Evolutionary conservation across 2,888 invertebrate species (phyloP).

Genomic region (Eulithis prunata): DNA sequence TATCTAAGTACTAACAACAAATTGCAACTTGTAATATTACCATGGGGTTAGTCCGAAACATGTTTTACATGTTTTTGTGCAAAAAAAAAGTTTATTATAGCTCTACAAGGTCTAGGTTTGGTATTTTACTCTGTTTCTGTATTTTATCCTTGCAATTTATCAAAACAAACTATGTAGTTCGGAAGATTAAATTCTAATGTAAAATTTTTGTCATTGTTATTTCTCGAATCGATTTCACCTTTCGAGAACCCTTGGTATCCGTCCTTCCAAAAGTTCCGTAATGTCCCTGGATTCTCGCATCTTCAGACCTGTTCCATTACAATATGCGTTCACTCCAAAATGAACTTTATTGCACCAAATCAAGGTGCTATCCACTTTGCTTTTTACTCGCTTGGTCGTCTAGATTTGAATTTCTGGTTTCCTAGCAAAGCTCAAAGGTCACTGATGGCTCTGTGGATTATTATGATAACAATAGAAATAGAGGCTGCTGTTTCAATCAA

Average conservation of each 20-base stretch:
- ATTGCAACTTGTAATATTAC: too few relatives aligned
- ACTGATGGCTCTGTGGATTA: neutral
- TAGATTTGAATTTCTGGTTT: neutral
- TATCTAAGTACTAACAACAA: too few relatives aligned
- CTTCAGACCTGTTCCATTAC: conserved; percentile 43
- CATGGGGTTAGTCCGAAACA: too few relatives aligned
- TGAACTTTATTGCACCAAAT: neutral
- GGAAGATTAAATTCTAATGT: neutral
- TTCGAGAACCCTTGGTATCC: conserved; percentile 52
- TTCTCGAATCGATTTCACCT: conserved; percentile 17
- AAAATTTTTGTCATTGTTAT: conserved; percentile 10
- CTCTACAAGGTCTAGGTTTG: too few relatives aligned
- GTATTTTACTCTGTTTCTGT: too few relatives aligned
- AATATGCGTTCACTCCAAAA: neutral
- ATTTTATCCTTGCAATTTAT: too few relatives aligned
- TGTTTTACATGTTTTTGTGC: too few relatives aligned
- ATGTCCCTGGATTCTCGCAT: conserved; percentile 61
- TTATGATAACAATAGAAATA: neutral
- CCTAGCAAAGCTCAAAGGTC: neutral
- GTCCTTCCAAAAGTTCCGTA: conserved; percentile 55
- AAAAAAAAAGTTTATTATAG: too few relatives aligned
- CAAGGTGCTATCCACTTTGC: neutral
- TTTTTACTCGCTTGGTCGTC: neutral
- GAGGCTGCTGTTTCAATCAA: neutral
- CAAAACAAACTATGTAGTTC: neutral